Evolutionary conservation across 2,113 vertebrate species (phyloP).

Genomic region (Egretta garzetta): DNA sequence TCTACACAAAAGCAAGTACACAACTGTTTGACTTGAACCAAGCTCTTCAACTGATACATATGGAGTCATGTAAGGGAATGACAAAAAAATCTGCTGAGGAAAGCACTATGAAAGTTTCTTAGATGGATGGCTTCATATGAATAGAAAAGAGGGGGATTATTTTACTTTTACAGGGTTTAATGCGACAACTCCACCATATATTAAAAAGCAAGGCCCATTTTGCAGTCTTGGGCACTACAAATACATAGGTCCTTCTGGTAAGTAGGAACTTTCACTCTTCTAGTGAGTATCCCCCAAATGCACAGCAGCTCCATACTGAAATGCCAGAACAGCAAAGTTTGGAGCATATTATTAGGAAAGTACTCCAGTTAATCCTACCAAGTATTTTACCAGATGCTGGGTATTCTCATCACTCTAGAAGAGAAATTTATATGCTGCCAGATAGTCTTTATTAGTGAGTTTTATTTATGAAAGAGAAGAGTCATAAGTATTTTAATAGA

Average conservation of each 20-base stretch:
- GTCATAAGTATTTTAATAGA: background rate
- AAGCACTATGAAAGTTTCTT: background rate
- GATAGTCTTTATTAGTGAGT: background rate
- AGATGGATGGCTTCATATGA: background rate
- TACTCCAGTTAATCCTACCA: background rate
- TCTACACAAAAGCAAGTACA: background rate
- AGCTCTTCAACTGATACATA: background rate
- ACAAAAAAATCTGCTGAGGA: background rate
- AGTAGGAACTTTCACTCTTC: background rate
- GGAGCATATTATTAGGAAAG: background rate
- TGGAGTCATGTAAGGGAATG: background rate
- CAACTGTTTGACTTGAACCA: background rate
- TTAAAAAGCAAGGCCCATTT: background rate
- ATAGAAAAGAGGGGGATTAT: background rate
- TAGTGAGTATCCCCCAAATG: background rate
- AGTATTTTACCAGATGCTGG: background rate
- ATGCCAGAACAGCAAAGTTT: background rate
- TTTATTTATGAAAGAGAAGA: background rate
- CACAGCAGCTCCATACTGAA: background rate
- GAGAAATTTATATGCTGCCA: background rate
- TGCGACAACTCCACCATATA: background rate
- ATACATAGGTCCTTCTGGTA: background rate
- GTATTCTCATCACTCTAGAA: background rate
- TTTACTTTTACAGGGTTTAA: background rate
- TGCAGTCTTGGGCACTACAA: background rate